Conservation (phyloP, 2,113 vertebrate genomes). For the Empidonax alnorum region DNA sequence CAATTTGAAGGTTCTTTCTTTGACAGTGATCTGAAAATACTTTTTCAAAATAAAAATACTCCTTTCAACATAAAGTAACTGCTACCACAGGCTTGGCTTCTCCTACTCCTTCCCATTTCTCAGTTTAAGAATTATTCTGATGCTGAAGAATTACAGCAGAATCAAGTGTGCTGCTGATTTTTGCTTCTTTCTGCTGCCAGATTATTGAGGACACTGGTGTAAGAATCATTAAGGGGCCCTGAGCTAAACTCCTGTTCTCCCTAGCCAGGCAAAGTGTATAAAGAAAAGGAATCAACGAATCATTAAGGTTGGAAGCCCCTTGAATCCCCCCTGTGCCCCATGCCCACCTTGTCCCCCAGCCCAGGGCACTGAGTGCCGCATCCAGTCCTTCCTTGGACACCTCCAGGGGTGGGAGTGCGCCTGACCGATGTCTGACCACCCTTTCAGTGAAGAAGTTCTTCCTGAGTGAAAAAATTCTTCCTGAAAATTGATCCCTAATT, state of each 20-base stretch:
- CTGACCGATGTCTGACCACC: too few relatives aligned
- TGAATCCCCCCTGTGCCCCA: not conserved
- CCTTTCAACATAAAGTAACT: not conserved
- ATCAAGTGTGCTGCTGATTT: not conserved
- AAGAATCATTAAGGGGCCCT: not conserved
- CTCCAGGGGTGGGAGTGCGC: not conserved
- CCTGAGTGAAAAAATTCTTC: not conserved
- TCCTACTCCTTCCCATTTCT: not conserved
- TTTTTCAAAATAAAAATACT: not conserved
- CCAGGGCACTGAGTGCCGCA: not conserved
- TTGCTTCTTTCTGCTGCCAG: not conserved
- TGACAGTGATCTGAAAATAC: not conserved
- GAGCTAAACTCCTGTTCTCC: not conserved
- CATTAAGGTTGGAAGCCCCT: rapidly evolving
- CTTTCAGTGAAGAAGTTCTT: not conserved
- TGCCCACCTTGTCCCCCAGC: not conserved
- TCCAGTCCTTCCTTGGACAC: not conserved
- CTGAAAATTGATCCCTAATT: not conserved
- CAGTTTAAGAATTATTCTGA: not conserved
- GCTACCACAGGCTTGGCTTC: not conserved
- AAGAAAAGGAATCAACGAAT: rapidly evolving
- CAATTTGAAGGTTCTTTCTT: not conserved
- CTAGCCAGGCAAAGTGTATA: not conserved
- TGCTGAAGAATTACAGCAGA: not conserved
- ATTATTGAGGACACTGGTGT: not conserved